Percentiles rank a stretch among this genome's conserved stretches.
phyloP scores from a whole-genome alignment of 2,797 vertebrate species.

The Galaxias olidus region DNA sequence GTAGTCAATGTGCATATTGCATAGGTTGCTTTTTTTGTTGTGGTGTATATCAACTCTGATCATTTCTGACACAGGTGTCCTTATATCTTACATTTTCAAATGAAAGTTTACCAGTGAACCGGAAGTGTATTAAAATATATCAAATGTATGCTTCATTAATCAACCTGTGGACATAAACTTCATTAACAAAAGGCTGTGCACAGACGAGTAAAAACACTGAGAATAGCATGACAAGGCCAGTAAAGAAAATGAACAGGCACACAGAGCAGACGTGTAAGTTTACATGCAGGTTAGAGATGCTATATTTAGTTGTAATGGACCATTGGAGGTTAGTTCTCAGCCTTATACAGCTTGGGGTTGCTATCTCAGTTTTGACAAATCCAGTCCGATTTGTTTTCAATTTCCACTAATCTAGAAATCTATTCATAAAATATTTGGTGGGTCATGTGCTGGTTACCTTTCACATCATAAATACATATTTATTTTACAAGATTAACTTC shows the following conservation, averaged over 20 bases:
- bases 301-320: slow-evolving; percentile 31
- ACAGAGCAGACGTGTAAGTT: slow-evolving; percentile 16
- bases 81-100: too few relatives aligned
- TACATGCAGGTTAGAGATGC: slow-evolving; percentile 78
- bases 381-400: not conserved
- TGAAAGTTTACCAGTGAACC: too few relatives aligned
- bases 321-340: slow-evolving; percentile 4
- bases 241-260: slow-evolving; percentile 25
- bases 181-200: not conserved
- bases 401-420: not conserved
- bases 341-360: slow-evolving; percentile 56
- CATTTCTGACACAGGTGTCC: too few relatives aligned
- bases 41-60: too few relatives aligned
- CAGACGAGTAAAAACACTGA: slow-evolving; percentile 7
- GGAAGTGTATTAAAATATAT: too few relatives aligned
- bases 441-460: not conserved
- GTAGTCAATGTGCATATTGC: too few relatives aligned
- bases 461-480: too few relatives aligned
- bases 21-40: too few relatives aligned
- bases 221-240: slow-evolving; percentile 4
- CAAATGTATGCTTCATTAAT: not conserved
- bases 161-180: slow-evolving; percentile 26
- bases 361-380: not conserved
- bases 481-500: not conserved
- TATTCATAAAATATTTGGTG: not conserved